Conservation (phyloP, 2,888 invertebrate species). For the Zeuzera pyrina region DNA sequence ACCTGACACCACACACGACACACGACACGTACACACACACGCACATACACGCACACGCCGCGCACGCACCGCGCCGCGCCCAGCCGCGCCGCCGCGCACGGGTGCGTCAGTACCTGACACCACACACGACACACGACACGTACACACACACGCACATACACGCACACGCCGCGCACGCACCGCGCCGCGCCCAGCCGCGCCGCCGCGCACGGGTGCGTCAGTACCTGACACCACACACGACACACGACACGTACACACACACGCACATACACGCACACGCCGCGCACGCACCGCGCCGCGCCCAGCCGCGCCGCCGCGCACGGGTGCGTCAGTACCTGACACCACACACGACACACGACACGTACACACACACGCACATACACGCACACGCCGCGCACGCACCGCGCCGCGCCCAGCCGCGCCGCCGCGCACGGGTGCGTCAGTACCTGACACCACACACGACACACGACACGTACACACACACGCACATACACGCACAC, state of each 20-base stretch:
- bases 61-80: conserved; percentile 96
- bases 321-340: conserved; percentile 94
- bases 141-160: too few relatives aligned
- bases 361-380: too few relatives aligned
- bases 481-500: too few relatives aligned
- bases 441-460: too few relatives aligned
- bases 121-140: background rate
- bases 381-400: conserved; percentile 90
- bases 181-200: conserved; percentile 95
- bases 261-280: conserved; percentile 91
- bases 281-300: conserved; percentile 95
- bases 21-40: too few relatives aligned
- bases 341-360: too few relatives aligned
- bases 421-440: conserved; percentile 96
- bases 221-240: too few relatives aligned
- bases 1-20: conserved; percentile 96
- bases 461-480: too few relatives aligned
- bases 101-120: conserved; percentile 89
- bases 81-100: conserved; percentile 92
- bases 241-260: too few relatives aligned
- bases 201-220: conserved; percentile 95
- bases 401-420: conserved; percentile 95
- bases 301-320: conserved; percentile 94
- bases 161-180: conserved; percentile 93
- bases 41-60: conserved; percentile 93